A percentile compares a stretch with the other conserved stretches of the same genome.
phyloP scores from a whole-genome alignment of 1,140 invertebrate species.

The Drosophila lacteicornis region DNA sequence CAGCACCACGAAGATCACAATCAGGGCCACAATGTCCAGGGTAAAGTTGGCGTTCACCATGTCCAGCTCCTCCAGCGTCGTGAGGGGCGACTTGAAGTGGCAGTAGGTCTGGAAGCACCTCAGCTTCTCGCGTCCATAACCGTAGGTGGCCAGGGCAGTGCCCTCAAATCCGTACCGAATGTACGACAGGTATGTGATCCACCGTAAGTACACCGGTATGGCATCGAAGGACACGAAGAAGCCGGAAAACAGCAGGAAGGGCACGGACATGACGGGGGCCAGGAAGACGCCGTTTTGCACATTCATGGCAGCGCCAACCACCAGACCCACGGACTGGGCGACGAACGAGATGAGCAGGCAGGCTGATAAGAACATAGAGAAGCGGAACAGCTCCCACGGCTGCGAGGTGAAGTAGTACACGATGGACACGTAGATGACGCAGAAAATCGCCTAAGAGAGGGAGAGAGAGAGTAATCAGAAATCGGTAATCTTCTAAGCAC shows the following conservation, averaged over 20 bases:
- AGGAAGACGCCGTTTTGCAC: slow-evolving; percentile 97
- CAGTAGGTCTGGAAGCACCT: slow-evolving; percentile 93
- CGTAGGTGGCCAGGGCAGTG: slow-evolving; percentile 96
- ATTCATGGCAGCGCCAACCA: slow-evolving; percentile 97
- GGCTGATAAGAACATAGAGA: slow-evolving; percentile 94
- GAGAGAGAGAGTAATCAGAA: not conserved
- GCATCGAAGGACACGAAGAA: slow-evolving; percentile 99
- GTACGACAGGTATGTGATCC: slow-evolving; percentile 98
- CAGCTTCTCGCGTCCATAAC: slow-evolving; percentile 92
- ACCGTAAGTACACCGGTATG: slow-evolving; percentile 96
- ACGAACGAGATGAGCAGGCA: slow-evolving; percentile 97
- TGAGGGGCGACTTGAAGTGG: slow-evolving; percentile 94
- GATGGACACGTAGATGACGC: slow-evolving; percentile 95
- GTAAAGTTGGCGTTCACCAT: slow-evolving; percentile 91
- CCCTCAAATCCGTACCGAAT: slow-evolving; percentile 98
- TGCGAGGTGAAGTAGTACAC: slow-evolving; percentile 98
- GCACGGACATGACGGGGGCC: slow-evolving; percentile 97
- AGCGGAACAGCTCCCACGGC: slow-evolving; percentile 92
- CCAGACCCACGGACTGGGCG: slow-evolving; percentile 96
- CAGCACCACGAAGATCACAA: slow-evolving; percentile 94
- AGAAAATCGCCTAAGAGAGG: slow-evolving; percentile 91
- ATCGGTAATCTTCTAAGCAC: not conserved
- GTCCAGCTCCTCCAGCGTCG: slow-evolving; percentile 96
- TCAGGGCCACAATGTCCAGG: slow-evolving; percentile 92
- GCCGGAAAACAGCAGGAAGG: slow-evolving; percentile 96